These are phyloP conservation scores for Dasypus novemcinctus DNA, from an alignment of 2,113 vertebrate genomes.

Conservation along the genomic window DNA sequence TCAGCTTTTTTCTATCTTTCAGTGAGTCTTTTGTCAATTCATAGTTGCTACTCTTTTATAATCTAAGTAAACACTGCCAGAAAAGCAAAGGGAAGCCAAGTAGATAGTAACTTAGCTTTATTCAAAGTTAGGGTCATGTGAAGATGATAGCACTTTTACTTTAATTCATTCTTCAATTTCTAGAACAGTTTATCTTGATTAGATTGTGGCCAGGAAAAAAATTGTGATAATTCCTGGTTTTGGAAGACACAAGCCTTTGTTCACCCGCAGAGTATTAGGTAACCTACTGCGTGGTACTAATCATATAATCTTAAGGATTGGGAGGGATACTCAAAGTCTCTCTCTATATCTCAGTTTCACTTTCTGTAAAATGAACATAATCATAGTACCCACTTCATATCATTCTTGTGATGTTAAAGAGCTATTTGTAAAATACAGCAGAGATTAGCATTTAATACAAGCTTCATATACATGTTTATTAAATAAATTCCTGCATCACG, in stretches of 20 bases:
- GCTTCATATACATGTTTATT: neutral
- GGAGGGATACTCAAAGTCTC: neutral
- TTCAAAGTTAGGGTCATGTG: neutral
- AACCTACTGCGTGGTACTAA: neutral
- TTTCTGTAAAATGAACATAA: neutral
- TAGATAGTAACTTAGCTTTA: neutral
- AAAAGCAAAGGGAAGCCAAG: neutral
- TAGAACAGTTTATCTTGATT: neutral
- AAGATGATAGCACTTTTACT: neutral
- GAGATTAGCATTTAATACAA: neutral
- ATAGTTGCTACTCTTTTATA: neutral
- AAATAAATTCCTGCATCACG: neutral
- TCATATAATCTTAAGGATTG: neutral
- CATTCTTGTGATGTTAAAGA: neutral
- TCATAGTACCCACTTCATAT: neutral
- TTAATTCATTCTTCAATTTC: neutral
- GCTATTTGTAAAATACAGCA: neutral
- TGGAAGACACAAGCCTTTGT: neutral
- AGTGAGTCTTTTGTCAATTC: neutral
- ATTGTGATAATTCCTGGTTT: neutral
- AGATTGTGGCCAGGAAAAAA: neutral
- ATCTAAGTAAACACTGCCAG: neutral
- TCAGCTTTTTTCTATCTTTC: neutral
- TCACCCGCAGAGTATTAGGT: neutral
- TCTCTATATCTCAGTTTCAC: neutral